A percentile compares a stretch with the other conserved stretches of the same genome.
These are phyloP conservation scores for Muntiacus reevesi DNA, from an alignment of 2,113 vertebrate genomes.

Conservation along the genomic window DNA sequence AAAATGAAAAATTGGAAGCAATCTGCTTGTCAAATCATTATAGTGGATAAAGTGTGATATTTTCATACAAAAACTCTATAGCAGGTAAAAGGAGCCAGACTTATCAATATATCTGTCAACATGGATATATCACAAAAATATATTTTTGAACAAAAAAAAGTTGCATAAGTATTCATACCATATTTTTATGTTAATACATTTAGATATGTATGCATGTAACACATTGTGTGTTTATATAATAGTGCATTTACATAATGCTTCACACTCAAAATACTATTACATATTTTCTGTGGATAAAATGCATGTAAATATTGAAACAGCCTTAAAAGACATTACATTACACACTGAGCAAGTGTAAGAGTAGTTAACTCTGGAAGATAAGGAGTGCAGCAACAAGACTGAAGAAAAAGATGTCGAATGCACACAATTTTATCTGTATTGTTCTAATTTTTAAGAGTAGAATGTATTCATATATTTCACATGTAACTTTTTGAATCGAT, in stretches of 20 bases:
- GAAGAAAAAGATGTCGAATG: background rate
- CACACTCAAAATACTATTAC: background rate
- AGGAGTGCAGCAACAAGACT: background rate
- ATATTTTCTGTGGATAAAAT: background rate
- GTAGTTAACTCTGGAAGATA: background rate
- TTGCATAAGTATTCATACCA: background rate
- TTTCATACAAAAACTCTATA: background rate
- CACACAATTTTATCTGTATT: background rate
- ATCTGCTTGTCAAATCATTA: background rate
- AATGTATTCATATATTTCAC: background rate
- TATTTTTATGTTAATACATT: background rate
- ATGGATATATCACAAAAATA: background rate
- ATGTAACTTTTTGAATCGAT: background rate
- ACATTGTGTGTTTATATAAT: background rate
- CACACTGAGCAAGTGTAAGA: background rate
- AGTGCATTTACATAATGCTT: background rate
- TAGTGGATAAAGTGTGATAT: background rate
- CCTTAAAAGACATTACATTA: background rate
- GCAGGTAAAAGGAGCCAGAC: background rate
- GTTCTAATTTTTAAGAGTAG: background rate
- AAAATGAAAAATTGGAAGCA: conserved; percentile 15
- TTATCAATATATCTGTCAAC: background rate
- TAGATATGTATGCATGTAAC: background rate
- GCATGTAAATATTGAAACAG: background rate
- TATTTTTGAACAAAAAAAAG: background rate